Conservation (phyloP, 2,888 invertebrate genomes). For the Psococerastis gibbosa region DNA sequence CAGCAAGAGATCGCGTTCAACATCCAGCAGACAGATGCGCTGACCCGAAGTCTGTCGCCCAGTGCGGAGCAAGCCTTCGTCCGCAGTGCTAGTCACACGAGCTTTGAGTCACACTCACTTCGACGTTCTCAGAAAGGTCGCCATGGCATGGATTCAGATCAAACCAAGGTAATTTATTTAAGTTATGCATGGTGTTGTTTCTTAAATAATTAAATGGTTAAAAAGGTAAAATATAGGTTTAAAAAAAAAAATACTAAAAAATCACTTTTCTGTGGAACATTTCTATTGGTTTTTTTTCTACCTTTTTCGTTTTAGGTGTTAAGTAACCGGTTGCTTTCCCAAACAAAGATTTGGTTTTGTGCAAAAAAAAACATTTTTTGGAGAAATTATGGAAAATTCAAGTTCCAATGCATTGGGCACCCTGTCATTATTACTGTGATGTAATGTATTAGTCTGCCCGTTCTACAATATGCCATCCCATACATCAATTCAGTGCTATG, state of each 20-base stretch:
- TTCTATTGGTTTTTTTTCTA: too few species aligned
- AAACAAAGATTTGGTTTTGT: too few species aligned
- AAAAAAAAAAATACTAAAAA: background rate
- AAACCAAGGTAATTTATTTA: slow-evolving; percentile 33
- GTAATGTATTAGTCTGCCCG: too few species aligned
- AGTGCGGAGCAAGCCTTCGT: slow-evolving; percentile 48
- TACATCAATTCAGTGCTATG: too few species aligned
- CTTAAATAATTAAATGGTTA: background rate
- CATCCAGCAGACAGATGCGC: slow-evolving; percentile 79
- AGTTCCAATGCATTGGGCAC: too few species aligned
- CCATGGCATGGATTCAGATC: slow-evolving; percentile 41
- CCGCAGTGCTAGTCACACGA: slow-evolving; percentile 55
- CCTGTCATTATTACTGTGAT: too few species aligned
- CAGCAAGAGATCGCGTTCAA: slow-evolving; percentile 83
- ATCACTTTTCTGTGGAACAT: too few species aligned
- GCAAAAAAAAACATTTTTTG: too few species aligned
- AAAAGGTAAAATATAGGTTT: background rate
- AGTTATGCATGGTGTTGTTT: slow-evolving; percentile 1
- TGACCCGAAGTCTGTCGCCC: slow-evolving; percentile 75
- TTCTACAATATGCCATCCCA: too few species aligned
- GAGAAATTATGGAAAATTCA: too few species aligned
- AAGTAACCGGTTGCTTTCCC: too few species aligned
- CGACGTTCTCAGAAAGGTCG: slow-evolving; percentile 35
- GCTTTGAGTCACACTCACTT: slow-evolving; percentile 57
- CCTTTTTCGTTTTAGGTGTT: too few species aligned